phyloP scores from a whole-genome alignment of 2,113 vertebrate genomes.

The Bothrops jararaca region DNA sequence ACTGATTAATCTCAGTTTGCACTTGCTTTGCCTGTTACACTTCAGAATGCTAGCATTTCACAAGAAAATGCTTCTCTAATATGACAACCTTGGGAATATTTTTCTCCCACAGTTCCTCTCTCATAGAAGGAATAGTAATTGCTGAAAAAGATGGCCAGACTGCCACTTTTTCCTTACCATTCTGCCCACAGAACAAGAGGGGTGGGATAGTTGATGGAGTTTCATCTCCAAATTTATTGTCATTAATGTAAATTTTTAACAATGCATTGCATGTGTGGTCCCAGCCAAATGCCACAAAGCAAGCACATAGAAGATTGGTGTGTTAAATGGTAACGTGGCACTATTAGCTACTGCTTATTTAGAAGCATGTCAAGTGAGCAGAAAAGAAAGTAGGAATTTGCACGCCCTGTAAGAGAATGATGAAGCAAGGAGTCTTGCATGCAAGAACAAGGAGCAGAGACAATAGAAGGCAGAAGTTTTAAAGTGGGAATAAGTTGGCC shows the following conservation, averaged over 20 bases:
- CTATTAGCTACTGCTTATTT: neutral
- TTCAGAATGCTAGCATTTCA: neutral
- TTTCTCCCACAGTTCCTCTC: neutral
- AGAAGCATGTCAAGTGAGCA: neutral
- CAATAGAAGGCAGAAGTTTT: neutral
- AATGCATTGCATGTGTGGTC: neutral
- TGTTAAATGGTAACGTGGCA: neutral
- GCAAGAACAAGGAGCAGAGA: neutral
- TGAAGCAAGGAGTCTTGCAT: neutral
- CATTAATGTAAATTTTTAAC: neutral
- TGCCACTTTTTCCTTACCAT: neutral
- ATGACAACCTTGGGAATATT: neutral
- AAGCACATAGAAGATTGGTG: neutral
- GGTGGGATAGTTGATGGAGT: neutral
- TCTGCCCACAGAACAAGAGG: neutral
- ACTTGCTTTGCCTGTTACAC: neutral
- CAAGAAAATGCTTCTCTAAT: neutral
- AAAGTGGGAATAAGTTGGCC: neutral
- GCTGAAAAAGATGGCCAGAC: neutral
- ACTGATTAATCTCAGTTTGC: neutral
- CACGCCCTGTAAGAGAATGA: neutral
- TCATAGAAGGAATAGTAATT: neutral
- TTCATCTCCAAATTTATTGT: slow-evolving; percentile 21
- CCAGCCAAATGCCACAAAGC: neutral
- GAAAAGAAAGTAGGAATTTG: neutral